These are phyloP conservation scores for Megalops cyprinoides DNA, from an alignment of 2,797 vertebrate species.

Conservation along the genomic window DNA sequence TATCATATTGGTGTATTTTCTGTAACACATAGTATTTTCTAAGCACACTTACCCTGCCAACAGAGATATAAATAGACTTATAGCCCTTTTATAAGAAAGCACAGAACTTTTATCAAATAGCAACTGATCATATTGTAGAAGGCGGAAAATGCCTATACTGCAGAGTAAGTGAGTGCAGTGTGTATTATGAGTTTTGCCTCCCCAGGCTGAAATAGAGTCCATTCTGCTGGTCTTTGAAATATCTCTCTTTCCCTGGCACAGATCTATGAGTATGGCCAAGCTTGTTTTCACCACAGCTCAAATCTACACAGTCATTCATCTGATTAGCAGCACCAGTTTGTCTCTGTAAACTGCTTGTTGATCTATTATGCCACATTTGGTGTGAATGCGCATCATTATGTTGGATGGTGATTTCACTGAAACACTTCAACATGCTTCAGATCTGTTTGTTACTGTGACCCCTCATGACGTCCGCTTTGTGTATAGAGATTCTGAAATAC, in stretches of 20 bases:
- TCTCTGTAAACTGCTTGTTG: not conserved
- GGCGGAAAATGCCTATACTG: not conserved
- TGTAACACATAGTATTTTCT: not conserved
- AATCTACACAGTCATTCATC: not conserved
- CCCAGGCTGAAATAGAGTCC: not conserved
- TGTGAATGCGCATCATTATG: not conserved
- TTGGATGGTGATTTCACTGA: not conserved
- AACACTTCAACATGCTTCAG: not conserved
- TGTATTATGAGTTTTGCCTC: not conserved
- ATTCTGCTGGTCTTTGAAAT: no score
- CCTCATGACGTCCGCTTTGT: not conserved
- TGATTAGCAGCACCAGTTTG: not conserved
- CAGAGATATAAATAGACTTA: not conserved
- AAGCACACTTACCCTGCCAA: not conserved
- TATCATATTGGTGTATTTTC: not conserved
- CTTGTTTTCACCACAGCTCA: not conserved
- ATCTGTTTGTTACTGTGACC: not conserved
- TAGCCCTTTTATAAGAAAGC: not conserved
- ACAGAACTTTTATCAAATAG: not conserved
- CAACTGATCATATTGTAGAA: not conserved
- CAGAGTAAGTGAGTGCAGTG: not conserved
- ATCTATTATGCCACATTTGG: not conserved
- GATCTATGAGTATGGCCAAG: not conserved
- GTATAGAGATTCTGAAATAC: not conserved
- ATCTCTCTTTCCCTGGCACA: not conserved